Evolutionary conservation across 2,113 vertebrate genomes (phyloP), one percentile per base, ranked within the genome.

Genomic region (Eleginops maclovinus): DNA sequence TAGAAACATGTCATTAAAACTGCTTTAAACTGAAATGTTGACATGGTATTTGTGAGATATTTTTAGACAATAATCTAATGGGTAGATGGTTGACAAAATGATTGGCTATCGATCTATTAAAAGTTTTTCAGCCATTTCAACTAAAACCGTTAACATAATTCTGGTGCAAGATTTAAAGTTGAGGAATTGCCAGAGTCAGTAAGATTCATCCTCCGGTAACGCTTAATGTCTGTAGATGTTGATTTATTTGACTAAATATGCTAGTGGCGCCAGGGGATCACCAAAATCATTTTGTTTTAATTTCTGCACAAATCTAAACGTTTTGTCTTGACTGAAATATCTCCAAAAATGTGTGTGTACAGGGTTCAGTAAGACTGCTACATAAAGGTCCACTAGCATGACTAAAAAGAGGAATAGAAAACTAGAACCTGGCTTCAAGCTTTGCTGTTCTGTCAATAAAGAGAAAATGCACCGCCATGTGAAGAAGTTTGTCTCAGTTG

Each of bases 401-500:
- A 47, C 36, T 44, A 46, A 70, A 60, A 22, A 61, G n/a, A 73
- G 19, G 11, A 72, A 15, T 43, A 61, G 17, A 17, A n/a, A 47
- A 36, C 15, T 59, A 5, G n/a, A 54, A 36, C 36, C 19, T 4
- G 58, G 24, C 51, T 49, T 40, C 36, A 54, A 0, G 31, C 51
- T 68, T 49, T 41, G 11, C 40, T 28, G 22, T 47, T 60, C 17
- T 19, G 47, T 82, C 49, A 65, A 69, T 83, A 60, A 63, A 66
- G 67, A 47, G 26, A 71, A 43, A 65, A 41, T 26, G 44, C 1
- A 1, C 16, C 0, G 22, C 47, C 40, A 17, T 62, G 72, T 58
- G 58, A 60, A 68, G 47, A 66, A 69, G 50, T 82, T 77, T 67
- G 40, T 67, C 68, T 50, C 75, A 65, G 84, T 31, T 64, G 73